phyloP scores from a whole-genome alignment of 2,797 vertebrate species.

The Sebastolobus altivelis region DNA sequence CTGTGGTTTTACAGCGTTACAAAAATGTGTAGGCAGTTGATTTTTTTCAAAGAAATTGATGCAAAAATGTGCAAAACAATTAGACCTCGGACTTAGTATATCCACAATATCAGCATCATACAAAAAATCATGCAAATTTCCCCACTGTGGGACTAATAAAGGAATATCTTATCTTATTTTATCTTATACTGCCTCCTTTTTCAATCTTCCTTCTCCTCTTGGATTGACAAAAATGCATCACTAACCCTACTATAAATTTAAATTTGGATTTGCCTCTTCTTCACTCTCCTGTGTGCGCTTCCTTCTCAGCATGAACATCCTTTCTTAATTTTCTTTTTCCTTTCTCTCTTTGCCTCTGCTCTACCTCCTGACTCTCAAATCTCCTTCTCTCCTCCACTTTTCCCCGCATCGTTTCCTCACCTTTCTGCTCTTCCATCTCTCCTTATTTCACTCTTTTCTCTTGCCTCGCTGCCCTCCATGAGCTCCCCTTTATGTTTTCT shows the following conservation, averaged over 20 bases:
- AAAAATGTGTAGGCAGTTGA: not conserved
- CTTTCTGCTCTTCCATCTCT: not conserved
- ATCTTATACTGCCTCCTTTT: not conserved
- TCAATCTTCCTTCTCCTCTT: not conserved
- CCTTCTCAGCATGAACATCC: not conserved
- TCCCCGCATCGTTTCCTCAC: not conserved
- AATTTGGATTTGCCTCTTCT: not conserved
- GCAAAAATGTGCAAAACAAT: conserved; percentile 4
- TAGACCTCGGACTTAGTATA: not conserved
- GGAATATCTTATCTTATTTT: too few relatives aligned
- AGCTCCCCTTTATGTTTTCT: conserved; percentile 17
- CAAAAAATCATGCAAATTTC: too few relatives aligned
- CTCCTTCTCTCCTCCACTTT: not conserved
- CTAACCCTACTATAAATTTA: not conserved
- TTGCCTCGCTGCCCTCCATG: not conserved
- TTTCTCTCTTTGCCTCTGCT: not conserved
- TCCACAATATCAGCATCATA: not conserved
- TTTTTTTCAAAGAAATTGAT: not conserved
- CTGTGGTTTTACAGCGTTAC: not conserved
- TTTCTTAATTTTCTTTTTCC: not conserved
- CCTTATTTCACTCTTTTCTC: not conserved
- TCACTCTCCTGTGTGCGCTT: not conserved
- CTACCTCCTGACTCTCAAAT: not conserved
- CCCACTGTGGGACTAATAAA: too few relatives aligned
- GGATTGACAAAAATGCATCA: not conserved